Evolutionary conservation across 2,888 invertebrate genomes (phyloP), one percentile per base, ranked within the genome.

Genomic region (Aspidapion aeneum): DNA sequence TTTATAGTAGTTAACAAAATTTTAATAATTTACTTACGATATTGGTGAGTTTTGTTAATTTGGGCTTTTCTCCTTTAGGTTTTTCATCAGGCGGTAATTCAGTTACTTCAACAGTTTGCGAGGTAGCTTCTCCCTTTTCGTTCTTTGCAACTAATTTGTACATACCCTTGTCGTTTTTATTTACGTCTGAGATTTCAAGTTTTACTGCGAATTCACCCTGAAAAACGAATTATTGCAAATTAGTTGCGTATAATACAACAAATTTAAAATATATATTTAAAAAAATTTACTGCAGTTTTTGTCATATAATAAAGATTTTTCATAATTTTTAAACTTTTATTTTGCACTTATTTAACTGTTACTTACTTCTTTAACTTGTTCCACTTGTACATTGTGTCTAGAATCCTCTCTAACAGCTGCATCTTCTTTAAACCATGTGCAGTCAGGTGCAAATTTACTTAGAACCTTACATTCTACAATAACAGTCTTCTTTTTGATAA

Each of bases 401-500:
- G 86, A 84, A 78, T 90, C 93, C 75, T 94, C 89, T 72, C 81
- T 87, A 54, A 96, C 90, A 18, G 90, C 90, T 70, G 84, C 86
- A 18, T 86, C 81, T 82, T 96, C 96, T 77, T 95, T 94, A 81
- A 88, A 96, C 97, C 98, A 98, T 51, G 91, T 92, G 77, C 96
- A 93, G 69, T 92, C 88, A 7, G 98, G 98, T 73, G 93, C 90
- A 77, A 96, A 95, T 82, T 94, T 93, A 72, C 96, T 96, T 78
- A 94, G 90, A 66, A 98, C 94, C 78, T 90, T 90, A 79, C 96
- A 96, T 81, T 96, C 96, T 78, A 98, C 93, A 71, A 96, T 88
- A 71, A 98, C 91, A 71, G 94, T 93, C 78, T 90, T 91, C 84
- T 93, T 94, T 80, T 96, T 96, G 72, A 95, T 87, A 75, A 96